A percentile compares a stretch with the other conserved stretches of the same genome.
These are phyloP conservation scores for Drosophila mayaguana DNA, from an alignment of 2,888 invertebrate species.

Conservation along the genomic window DNA sequence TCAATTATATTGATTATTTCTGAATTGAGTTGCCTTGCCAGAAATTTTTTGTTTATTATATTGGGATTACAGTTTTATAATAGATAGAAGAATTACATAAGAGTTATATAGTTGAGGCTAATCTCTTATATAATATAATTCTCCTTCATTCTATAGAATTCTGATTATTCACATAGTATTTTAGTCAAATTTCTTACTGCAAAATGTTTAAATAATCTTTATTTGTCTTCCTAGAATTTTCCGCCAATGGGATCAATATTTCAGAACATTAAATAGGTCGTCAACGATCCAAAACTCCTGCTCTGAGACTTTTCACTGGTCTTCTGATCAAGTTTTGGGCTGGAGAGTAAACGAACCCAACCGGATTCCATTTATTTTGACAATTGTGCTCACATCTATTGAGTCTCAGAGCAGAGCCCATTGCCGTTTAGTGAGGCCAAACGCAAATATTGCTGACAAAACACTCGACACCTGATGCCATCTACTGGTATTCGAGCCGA, in stretches of 20 bases:
- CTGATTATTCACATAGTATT: too few species aligned
- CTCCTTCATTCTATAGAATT: too few species aligned
- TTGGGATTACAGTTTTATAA: too few species aligned
- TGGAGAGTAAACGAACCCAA: slow-evolving; percentile 1
- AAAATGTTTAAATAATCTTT: neutral
- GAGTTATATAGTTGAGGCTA: too few species aligned
- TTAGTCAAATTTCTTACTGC: too few species aligned
- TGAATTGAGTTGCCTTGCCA: too few species aligned
- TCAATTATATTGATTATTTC: too few species aligned
- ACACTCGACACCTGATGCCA: slow-evolving; percentile 83
- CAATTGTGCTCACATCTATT: slow-evolving; percentile 31
- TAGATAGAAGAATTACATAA: too few species aligned
- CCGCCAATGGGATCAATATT: neutral
- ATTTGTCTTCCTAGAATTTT: neutral
- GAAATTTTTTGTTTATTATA: too few species aligned
- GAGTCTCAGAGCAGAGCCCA: slow-evolving; percentile 23
- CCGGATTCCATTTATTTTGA: slow-evolving; percentile 49
- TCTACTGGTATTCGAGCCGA: slow-evolving; percentile 42
- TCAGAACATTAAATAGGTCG: neutral
- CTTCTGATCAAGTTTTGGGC: neutral
- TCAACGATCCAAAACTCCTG: neutral
- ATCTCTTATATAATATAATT: too few species aligned
- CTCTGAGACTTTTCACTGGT: neutral
- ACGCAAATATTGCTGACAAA: slow-evolving; percentile 83
- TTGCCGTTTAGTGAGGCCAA: slow-evolving; percentile 64